Evolutionary conservation across 2,797 vertebrate genomes (phyloP), one percentile per base, ranked within the genome.

Genomic region (Sebastolobus altivelis): DNA sequence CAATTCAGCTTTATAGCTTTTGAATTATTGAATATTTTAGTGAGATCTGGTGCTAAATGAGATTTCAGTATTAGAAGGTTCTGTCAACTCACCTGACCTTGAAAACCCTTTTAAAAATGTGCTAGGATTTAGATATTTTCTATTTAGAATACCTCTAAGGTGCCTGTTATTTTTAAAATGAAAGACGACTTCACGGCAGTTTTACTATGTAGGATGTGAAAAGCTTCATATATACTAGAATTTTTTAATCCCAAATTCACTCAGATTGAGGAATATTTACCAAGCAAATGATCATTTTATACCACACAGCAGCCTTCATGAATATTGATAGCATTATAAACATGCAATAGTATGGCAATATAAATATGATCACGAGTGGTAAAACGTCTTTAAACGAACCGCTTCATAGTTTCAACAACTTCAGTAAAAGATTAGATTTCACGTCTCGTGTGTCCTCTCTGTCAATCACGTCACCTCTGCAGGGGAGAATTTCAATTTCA

Each of bases 401-500:
- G 4, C 56, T 77, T 80, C 35, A 25, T 49, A 38, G 72, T 46
- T 49, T 54, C 16, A 55, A 81, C 71, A 83, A 75, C 65, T 68
- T 68, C n/a, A 73, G 77, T 69, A 75, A 79, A 80, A 89, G 61
- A 85, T 75, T 40, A 75, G 79, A 88, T 89, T 86, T 86, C 58
- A 74, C 83, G 75, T 88, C 74, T 80, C 68, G 59, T 35, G 58
- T 76, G 75, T 56, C 67, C 76, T 85, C 49, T 80, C 62, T 77
- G 83, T 93, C 91, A 93, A 83, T 91, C 87, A 89, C 14, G 20
- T 75, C 85, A 77, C 73, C 76, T 91, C 89, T 79, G 81, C 77
- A 58, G 83, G 84, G 80, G 62, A 85, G 77, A 85, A 90, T 93
- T 94, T 93, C 89, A 94, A 95, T 95, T 95, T 94, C 93, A 95